Evolutionary conservation across 2,113 vertebrate species (phyloP).

Genomic region (Gambusia holbrooki): DNA sequence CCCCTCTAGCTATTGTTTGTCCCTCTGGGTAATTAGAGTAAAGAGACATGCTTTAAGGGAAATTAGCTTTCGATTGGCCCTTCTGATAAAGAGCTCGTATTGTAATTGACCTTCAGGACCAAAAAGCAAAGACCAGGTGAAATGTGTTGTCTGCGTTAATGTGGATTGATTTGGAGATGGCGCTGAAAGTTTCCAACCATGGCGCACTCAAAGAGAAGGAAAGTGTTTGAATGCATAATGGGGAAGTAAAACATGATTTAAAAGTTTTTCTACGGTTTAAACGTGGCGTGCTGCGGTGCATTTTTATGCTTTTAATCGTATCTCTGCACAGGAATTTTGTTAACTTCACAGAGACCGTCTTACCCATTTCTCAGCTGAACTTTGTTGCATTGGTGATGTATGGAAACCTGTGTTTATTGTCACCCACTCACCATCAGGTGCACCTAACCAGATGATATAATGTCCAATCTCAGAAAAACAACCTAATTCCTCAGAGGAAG

Average conservation of each 20-base stretch:
- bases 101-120: constrained; percentile 69
- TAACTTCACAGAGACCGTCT: background rate
- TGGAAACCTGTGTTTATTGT: constrained; percentile 30
- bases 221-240: background rate
- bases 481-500: constrained; percentile 41
- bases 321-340: background rate
- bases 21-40: constrained; percentile 67
- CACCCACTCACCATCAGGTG: constrained; percentile 10
- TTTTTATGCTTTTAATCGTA: background rate
- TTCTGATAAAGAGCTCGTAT: constrained; percentile 62
- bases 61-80: constrained; percentile 71
- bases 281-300: too few relatives aligned
- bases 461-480: constrained; percentile 48
- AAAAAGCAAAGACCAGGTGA: constrained; percentile 55
- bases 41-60: constrained; percentile 69
- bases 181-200: constrained; percentile 27
- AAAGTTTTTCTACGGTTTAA: too few relatives aligned
- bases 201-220: background rate
- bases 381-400: constrained; percentile 10
- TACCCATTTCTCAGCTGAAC: background rate
- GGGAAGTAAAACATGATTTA: too few relatives aligned
- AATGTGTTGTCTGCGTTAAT: constrained; percentile 41
- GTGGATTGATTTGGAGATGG: constrained; percentile 42
- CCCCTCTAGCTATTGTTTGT: constrained; percentile 39
- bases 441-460: constrained; percentile 37